Base-by-base conservation (phyloP, 2,888 invertebrate genomes). In the Ichneumoninae sp. region DNA sequence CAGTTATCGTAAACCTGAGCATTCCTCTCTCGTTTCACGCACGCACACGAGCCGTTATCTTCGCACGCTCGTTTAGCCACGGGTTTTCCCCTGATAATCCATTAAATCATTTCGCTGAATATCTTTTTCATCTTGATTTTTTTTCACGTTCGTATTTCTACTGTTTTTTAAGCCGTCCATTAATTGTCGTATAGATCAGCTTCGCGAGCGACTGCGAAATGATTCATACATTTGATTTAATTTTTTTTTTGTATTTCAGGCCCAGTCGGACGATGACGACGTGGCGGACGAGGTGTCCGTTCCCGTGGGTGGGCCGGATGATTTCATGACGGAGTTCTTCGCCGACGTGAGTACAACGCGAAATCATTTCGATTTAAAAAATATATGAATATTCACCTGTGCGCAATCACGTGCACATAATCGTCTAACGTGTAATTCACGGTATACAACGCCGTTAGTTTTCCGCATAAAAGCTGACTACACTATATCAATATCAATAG, bases 241-340 rank as follows among this genome's bases (percentile, higher is more conserved):
- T 65, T 62, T 36, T 36, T 83, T 83, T 86, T 89, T 87, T 89
- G 86, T 88, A 80, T 94, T 94, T 68, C 95, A 98, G 98, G 98
- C 99, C 94, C 99, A 99, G 96, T 98, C 98, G 95, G 99, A 99
- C 95, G 99, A 99, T 95, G 99, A 99, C 94, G 98, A 97, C 93
- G 98, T 97, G 90, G 97, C 97, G 89, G 98, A 98, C 94, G 98
- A 98, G 94, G 98, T 98, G 94, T 97, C 98, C 94, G 98, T 99
- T 95, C 98, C 97, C 94, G 98, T 98, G 93, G 98, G 98, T 94
- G 97, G 97, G 90, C 96, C 96, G 90, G 97, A 97, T 94, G 98
- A 98, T 93, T 99, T 98, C 95, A 99, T 99, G 99, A 99, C 99
- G 94, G 99, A 99, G 94, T 99, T 99, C 96, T 99, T 99, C 95